Conservation (phyloP, 2,113 vertebrate species). For the Malurus cyaneus region DNA sequence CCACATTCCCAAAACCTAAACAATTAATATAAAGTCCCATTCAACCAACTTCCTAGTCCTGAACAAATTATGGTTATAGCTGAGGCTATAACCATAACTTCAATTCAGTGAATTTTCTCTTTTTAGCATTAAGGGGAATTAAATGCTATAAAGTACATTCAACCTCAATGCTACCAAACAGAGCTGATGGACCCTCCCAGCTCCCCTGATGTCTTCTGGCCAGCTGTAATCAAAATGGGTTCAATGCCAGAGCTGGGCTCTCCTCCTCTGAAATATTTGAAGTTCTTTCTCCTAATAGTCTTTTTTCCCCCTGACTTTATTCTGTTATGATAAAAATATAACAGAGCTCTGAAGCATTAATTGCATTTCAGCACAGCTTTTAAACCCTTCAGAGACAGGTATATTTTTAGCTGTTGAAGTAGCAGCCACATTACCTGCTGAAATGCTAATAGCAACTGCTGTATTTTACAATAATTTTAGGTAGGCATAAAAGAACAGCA, state of each 20-base stretch:
- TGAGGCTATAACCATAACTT: background rate
- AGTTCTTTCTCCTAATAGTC: background rate
- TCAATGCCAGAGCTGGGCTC: background rate
- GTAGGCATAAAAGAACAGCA: background rate
- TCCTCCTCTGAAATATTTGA: background rate
- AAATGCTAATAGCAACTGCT: background rate
- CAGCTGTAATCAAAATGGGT: background rate
- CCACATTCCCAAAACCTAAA: background rate
- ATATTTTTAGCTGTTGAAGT: background rate
- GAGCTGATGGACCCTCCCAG: background rate
- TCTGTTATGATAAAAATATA: background rate
- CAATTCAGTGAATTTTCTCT: background rate
- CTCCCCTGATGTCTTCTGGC: background rate
- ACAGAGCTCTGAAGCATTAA: background rate
- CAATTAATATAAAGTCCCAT: background rate
- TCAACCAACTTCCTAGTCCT: background rate
- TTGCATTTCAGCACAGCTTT: background rate
- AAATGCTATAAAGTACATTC: background rate
- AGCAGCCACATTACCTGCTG: background rate
- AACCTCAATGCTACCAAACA: background rate
- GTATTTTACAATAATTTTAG: background rate
- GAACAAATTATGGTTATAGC: background rate
- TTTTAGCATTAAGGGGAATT: background rate
- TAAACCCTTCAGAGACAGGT: background rate
- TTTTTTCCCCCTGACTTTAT: background rate